phyloP scores from a whole-genome alignment of 2,888 invertebrate species.

The Crepidodera aurea region DNA sequence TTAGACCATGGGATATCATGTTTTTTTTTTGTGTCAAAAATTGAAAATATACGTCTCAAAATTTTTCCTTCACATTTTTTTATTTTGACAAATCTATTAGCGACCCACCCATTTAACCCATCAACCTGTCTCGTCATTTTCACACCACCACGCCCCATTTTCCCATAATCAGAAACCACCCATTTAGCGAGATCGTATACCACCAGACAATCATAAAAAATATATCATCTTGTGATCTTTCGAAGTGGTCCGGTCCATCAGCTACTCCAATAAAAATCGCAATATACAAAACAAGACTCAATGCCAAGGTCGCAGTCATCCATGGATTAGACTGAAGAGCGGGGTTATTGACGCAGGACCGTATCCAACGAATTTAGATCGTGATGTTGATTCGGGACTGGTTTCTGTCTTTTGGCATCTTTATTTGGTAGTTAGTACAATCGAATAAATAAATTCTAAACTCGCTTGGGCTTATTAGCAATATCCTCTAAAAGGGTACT shows the following conservation, averaged over 20 bases:
- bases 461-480: no score
- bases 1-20: no score
- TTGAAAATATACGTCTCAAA: no score
- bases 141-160: neutral
- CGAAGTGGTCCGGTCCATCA: slow-evolving; percentile 4
- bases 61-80: no score
- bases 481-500: no score
- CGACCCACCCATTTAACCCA: neutral
- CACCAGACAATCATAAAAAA: slow-evolving; percentile 4
- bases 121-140: neutral
- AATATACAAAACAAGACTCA: neutral
- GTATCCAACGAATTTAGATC: neutral
- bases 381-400: no score
- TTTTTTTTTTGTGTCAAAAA: no score
- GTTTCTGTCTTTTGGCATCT: no score
- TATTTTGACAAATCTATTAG: no score
- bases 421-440: no score
- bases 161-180: neutral
- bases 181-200: neutral
- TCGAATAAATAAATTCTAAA: no score
- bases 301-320: slow-evolving; percentile 21
- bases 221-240: neutral
- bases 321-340: neutral
- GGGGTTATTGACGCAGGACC: neutral
- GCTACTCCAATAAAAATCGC: slow-evolving; percentile 16